Evolutionary conservation across 2,797 vertebrate genomes (phyloP), one percentile per base, ranked within the genome.

Genomic region (Silurus lanzhouensis): DNA sequence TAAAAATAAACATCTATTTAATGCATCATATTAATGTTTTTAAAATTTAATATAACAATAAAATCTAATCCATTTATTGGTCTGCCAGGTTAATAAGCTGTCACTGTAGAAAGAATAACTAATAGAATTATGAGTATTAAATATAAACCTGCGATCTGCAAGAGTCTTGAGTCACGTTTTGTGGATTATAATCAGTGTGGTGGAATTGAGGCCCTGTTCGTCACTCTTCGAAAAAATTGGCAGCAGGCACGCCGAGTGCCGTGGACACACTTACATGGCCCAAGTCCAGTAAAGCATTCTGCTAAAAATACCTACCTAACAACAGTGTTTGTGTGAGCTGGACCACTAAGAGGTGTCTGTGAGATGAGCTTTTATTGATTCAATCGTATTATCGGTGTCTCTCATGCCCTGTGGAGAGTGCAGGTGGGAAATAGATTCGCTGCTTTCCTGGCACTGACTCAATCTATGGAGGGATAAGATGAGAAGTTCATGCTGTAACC

Each of bases 321-420:
- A 48, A 20, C 78, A 58, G 66, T 72, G 88, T 88, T 89, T 90
- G 84, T 87, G 88, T 87, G 91, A 92, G 63, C 77, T 81, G 86
- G 90, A 90, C 87, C 82, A 86, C 66, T 61, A 38, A 61, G 83
- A 88, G 86, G 87, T 87, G 84, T 90, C 90, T 88, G 83, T 72
- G 83, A 87, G 88, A 90, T 83, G 63, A 81, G 88, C 88, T 76
- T 87, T 63, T 88, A 93, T 94, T 90, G 93, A 95, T 93, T 89
- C 82, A 85, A 84, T 85, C 87, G 91, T 87, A 92, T 94, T 92
- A 93, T 88, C 58, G 44, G 83, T 90, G 90, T 85, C 85, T 90
- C 85, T 82, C 83, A 76, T 75, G 76, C 77, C 80, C 87, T 88
- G 89, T 86, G 64, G 61, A 81, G 71, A 86, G 60, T 63, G 84